These are phyloP conservation scores for Calameuta pallipes DNA, from an alignment of 2,888 invertebrate genomes.

Conservation along the genomic window DNA sequence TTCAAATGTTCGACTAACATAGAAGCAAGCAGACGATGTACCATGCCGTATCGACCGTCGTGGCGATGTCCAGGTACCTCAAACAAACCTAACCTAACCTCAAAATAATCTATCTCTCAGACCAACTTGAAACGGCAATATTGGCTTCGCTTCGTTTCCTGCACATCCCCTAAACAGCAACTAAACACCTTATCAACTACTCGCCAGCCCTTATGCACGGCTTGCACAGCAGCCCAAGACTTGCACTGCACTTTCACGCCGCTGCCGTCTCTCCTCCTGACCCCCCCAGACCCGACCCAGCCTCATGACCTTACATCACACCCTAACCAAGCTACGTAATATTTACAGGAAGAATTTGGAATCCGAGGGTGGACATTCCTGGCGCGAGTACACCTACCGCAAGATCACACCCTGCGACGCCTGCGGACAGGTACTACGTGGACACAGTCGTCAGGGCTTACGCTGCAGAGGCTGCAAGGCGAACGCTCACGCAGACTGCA, in stretches of 20 bases:
- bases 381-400: conserved; percentile 95
- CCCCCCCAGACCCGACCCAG: neutral
- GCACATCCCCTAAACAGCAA: neutral
- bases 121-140: neutral
- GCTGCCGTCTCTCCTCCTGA: too few species aligned
- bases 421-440: conserved; percentile 91
- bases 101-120: neutral
- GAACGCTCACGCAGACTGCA: conserved; percentile 91
- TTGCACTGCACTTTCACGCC: neutral
- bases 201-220: conserved; percentile 1
- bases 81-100: neutral
- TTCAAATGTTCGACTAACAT: conserved; percentile 58
- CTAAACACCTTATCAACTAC: neutral
- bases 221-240: neutral
- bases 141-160: neutral
- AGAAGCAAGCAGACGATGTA: conserved; percentile 90
- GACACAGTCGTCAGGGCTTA: conserved; percentile 91
- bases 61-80: conserved; percentile 76
- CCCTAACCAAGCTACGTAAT: neutral
- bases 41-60: conserved; percentile 94
- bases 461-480: conserved; percentile 91
- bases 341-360: conserved; percentile 56
- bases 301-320: neutral
- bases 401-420: conserved; percentile 96
- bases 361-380: conserved; percentile 82